phyloP scores from a whole-genome alignment of 2,113 vertebrate species.

The Aplodontia rufa region DNA sequence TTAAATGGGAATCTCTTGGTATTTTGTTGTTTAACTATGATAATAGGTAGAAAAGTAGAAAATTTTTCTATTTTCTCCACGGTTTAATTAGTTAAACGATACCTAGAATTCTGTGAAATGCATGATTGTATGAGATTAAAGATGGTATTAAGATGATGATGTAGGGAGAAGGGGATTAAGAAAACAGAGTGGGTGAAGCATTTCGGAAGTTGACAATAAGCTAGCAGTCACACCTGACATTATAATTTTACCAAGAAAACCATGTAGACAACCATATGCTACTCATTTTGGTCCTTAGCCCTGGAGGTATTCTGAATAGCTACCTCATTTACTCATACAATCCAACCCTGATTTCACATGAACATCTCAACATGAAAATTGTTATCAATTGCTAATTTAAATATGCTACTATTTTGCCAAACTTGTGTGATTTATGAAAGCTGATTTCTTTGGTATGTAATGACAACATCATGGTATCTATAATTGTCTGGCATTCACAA shows the following conservation, averaged over 20 bases:
- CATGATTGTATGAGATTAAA: background rate
- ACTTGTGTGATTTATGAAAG: background rate
- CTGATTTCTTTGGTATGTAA: background rate
- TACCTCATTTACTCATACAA: background rate
- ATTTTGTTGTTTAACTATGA: background rate
- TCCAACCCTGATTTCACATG: background rate
- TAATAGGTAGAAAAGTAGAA: background rate
- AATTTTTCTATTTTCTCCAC: background rate
- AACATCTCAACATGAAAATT: background rate
- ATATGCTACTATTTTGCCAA: background rate
- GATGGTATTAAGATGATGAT: background rate
- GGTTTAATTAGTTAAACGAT: background rate
- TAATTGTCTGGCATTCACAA: background rate
- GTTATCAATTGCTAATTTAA: background rate
- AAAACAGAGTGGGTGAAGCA: background rate
- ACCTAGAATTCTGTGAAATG: background rate
- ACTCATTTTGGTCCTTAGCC: background rate
- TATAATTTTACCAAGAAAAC: background rate
- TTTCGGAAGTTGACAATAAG: background rate
- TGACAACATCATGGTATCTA: background rate
- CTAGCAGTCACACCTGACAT: background rate
- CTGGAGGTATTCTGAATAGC: background rate
- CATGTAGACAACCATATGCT: background rate
- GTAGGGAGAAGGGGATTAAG: background rate
- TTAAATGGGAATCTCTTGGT: background rate